These are phyloP conservation scores for Geophilus truncorum DNA, from an alignment of 2,888 invertebrate species.

Conservation along the genomic window DNA sequence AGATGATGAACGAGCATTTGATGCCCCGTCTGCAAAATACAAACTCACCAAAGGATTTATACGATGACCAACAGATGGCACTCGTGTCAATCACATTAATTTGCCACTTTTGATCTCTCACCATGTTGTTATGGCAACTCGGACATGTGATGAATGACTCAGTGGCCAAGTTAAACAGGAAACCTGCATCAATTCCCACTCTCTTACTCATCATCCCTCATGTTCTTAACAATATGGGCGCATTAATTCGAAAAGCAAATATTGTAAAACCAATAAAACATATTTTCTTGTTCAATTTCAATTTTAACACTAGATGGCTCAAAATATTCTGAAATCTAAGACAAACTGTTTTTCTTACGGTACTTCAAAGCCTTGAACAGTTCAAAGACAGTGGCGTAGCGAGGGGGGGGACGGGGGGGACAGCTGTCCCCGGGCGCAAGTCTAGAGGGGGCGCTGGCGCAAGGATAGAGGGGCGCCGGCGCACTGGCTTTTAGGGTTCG, in stretches of 20 bases:
- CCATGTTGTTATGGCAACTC: not conserved
- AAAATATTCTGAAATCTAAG: too few species aligned
- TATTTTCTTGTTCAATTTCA: too few species aligned
- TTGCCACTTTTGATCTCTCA: constrained; percentile 15
- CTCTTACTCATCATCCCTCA: not conserved
- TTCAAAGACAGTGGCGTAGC: too few species aligned
- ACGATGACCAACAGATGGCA: constrained; percentile 14
- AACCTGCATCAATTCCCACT: not conserved
- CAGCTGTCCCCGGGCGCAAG: too few species aligned
- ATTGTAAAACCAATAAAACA: too few species aligned
- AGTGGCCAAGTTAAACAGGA: not conserved
- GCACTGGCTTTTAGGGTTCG: too few species aligned
- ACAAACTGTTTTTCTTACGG: too few species aligned
- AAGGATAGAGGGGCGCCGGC: too few species aligned
- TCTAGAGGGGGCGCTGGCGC: too few species aligned
- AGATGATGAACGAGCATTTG: constrained; percentile 4
- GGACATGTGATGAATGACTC: not conserved
- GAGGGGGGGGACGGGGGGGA: too few species aligned
- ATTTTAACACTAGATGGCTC: too few species aligned
- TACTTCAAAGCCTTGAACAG: too few species aligned
- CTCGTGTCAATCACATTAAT: constrained; percentile 14
- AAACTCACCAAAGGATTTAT: constrained; percentile 3
- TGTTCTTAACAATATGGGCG: not conserved
- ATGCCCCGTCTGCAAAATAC: constrained; percentile 3
- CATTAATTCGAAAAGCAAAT: not conserved